Evolutionary conservation across 2,797 vertebrate genomes (phyloP), one percentile per base, ranked within the genome.

Genomic region (Serranus cabrilla): DNA sequence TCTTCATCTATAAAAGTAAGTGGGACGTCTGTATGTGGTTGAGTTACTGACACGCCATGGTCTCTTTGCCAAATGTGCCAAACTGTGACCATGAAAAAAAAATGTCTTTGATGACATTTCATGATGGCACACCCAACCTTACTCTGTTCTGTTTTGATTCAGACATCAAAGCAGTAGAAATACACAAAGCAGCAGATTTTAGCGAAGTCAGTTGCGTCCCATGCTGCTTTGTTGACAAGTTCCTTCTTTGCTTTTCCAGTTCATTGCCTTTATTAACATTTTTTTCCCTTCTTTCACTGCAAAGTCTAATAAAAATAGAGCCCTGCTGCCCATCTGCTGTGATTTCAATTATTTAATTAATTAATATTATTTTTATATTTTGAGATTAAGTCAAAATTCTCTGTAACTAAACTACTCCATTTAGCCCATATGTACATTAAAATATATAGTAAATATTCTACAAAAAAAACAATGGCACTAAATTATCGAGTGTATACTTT

Each of bases 91-190:
- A 10, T 59, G 18, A 72, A 34, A 57, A 72, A 34, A 57, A 71
- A 71, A n/a, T 23, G 49, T 27, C 58, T 76, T 63, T 50, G 59
- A 75, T 42, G 42, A 52, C 39, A 60, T 64, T 45, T 49, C 39
- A 70, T 31, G 40, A 40, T 39, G 31, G 16, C 54, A 55, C 64
- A 71, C 21, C 67, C 42, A 11, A 49, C 18, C 9, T 16, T 4
- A 34, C 43, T 20, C 23, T 13, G 56, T 25, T 49, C 54, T 61
- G 46, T 65, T 79, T 34, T 16, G 39, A 71, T 54, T 59, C 37
- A 55, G 55, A 78, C 71, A 63, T 84, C 63, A 78, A 63, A 82
- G 52, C 45, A 34, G 55, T 16, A 66, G 17, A 81, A 62, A 71
- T 34, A 75, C 60, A 67, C 57, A 46, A 67, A 72, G 47, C 42